phyloP scores from a whole-genome alignment of 2,888 invertebrate species.

The Furcula furcula region DNA sequence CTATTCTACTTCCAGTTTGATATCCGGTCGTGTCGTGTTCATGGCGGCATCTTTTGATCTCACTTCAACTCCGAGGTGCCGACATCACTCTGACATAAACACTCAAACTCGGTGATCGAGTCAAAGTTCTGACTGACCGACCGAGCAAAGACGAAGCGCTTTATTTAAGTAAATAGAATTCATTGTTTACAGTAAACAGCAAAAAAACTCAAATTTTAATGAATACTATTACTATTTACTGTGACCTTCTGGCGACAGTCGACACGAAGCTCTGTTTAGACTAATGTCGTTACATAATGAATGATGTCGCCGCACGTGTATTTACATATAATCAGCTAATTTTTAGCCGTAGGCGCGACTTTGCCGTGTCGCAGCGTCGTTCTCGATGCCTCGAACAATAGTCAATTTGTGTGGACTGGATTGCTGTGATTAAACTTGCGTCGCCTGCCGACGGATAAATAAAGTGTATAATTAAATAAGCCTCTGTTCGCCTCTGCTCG shows the following conservation, averaged over 20 bases:
- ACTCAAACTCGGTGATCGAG: too few species aligned
- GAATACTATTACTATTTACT: too few species aligned
- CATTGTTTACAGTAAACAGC: too few species aligned
- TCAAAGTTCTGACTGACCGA: too few species aligned
- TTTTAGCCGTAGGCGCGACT: neutral
- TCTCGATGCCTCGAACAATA: conserved; percentile 27
- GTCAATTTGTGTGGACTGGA: conserved; percentile 46
- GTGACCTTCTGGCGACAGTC: too few species aligned
- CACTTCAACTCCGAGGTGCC: neutral
- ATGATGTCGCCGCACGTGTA: neutral
- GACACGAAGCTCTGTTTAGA: too few species aligned
- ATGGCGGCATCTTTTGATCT: conserved; percentile 4
- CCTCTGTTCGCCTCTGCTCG: conserved; percentile 27
- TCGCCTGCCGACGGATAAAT: conserved; percentile 37
- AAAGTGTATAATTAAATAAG: conserved; percentile 41
- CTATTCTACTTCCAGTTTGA: conserved; percentile 2
- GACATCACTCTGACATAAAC: neutral
- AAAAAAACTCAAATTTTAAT: too few species aligned
- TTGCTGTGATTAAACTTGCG: conserved; percentile 35
- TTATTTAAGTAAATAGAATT: too few species aligned
- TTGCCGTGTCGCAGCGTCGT: conserved; percentile 2
- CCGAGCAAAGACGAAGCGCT: too few species aligned
- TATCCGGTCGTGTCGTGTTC: conserved; percentile 8
- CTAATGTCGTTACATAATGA: too few species aligned
- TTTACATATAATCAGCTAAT: neutral